Evolutionary conservation across 2,113 vertebrate species (phyloP), one percentile per base, ranked within the genome.

Genomic region (Elgaria multicarinata): DNA sequence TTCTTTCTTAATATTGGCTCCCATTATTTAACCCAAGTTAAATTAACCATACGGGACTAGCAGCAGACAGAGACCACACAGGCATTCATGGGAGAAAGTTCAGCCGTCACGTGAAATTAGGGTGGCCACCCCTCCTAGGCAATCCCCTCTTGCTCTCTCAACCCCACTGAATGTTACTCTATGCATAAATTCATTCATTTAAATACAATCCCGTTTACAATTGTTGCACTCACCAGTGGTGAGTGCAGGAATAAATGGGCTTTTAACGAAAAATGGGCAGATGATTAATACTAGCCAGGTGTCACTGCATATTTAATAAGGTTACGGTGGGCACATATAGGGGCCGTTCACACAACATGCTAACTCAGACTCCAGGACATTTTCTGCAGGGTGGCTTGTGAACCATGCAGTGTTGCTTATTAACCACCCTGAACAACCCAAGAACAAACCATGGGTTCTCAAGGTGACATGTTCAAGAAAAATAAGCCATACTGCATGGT

Each of bases 1-100:
- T 84, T 94, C 74, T 85, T 66, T 92, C 89, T 92, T 94, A 95
- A 94, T 94, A 95, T 92, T 93, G 90, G 91, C 85, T 94, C 88
- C 55, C 90, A 85, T 93, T 93, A 93, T 88, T 96, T 95, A 93
- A 93, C 85, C 92, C 77, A 92, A 95, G 93, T 90, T 90, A 77
- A 93, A 95, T 94, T 94, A 94, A 94, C 92, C 90, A 92, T 92
- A 95, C 76, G 87, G 90, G 94, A 95, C 94, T 93, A 93, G 90
- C 90, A 93, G 86, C 92, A 93, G 84, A 87, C 87, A 91, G 90
- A 90, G 85, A 93, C 84, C 91, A 92, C 94, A 92, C 2, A 83
- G 89, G 91, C 92, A 90, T 87, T 94, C 90, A 92, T 91, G 92
- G 93, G 92, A 50, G 89, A 66, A 93, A 94, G 78, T 86, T 74